Percentiles rank a stretch among this genome's conserved stretches.
Evolutionary conservation across 2,888 invertebrate genomes (phyloP).

Genomic region (Silvanus unidentatus): DNA sequence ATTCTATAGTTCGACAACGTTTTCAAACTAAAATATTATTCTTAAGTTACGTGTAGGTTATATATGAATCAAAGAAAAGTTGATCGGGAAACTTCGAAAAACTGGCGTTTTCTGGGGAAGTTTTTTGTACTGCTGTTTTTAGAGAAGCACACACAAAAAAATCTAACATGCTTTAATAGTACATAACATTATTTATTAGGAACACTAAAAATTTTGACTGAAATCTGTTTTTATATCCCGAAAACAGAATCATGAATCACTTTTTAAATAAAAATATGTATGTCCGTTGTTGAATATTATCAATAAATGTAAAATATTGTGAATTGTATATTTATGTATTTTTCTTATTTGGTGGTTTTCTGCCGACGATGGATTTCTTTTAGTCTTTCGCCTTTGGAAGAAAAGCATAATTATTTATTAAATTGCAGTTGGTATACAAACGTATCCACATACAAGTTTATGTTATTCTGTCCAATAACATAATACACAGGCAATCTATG

Average conservation of each 20-base stretch:
- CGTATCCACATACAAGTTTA: no score
- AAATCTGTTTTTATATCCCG: slow-evolving; percentile 23
- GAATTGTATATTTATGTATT: slow-evolving; percentile 23
- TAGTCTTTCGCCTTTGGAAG: no score
- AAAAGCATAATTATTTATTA: no score
- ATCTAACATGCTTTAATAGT: slow-evolving; percentile 30
- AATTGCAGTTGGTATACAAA: no score
- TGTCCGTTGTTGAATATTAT: slow-evolving; percentile 22
- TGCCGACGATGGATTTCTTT: no score
- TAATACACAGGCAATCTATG: no score
- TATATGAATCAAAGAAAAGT: slow-evolving; percentile 31
- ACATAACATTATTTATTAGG: slow-evolving; percentile 30
- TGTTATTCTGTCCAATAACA: no score
- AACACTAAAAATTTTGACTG: slow-evolving; percentile 23
- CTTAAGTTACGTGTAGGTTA: slow-evolving; percentile 29
- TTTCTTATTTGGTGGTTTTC: no score
- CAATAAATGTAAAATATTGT: slow-evolving; percentile 27
- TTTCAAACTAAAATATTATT: slow-evolving; percentile 27
- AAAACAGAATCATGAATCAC: slow-evolving; percentile 21
- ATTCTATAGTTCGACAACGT: slow-evolving; percentile 20
- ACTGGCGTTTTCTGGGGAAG: slow-evolving; percentile 26
- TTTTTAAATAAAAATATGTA: slow-evolving; percentile 24
- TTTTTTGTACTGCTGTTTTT: slow-evolving; percentile 17
- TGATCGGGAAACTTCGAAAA: slow-evolving; percentile 30
- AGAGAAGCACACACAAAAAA: slow-evolving; percentile 12